phyloP scores from a whole-genome alignment of 2,113 vertebrate species.

The Meriones unguiculatus region DNA sequence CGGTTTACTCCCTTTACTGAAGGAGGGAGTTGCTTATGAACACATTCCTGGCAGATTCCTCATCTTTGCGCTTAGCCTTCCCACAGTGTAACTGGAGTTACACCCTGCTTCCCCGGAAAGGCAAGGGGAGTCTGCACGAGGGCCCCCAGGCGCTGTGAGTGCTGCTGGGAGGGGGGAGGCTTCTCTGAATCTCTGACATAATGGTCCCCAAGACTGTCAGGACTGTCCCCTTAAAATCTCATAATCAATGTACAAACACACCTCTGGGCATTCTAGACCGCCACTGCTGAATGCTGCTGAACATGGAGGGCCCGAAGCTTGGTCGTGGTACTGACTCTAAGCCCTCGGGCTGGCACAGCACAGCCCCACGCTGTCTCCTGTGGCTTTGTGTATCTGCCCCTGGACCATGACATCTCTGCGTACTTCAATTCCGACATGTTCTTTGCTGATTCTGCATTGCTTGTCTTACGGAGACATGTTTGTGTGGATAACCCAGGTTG shows the following conservation, averaged over 20 bases:
- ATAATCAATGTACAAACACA: background rate
- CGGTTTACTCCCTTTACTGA: background rate
- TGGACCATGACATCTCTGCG: background rate
- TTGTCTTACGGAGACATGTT: no score
- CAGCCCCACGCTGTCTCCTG: fast-evolving
- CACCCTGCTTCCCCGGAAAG: background rate
- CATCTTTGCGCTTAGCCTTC: background rate
- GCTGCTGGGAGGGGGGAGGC: background rate
- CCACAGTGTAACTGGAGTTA: background rate
- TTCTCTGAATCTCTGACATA: background rate
- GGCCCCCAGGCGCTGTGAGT: background rate
- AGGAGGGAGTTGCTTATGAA: background rate
- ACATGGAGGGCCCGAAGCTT: background rate
- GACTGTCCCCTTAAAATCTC: no score
- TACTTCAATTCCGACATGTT: background rate
- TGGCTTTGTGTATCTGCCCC: background rate
- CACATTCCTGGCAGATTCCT: background rate
- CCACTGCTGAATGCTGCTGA: no score
- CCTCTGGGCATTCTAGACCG: background rate
- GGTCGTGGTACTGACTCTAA: background rate
- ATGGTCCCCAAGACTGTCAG: background rate
- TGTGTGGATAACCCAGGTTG: background rate
- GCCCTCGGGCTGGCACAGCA: background rate
- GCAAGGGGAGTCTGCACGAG: background rate
- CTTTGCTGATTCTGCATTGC: background rate